A percentile compares a stretch with the other conserved stretches of the same genome.
Conservation (phyloP, 1,140 invertebrate species). For the Ceratitis capitata region DNA sequence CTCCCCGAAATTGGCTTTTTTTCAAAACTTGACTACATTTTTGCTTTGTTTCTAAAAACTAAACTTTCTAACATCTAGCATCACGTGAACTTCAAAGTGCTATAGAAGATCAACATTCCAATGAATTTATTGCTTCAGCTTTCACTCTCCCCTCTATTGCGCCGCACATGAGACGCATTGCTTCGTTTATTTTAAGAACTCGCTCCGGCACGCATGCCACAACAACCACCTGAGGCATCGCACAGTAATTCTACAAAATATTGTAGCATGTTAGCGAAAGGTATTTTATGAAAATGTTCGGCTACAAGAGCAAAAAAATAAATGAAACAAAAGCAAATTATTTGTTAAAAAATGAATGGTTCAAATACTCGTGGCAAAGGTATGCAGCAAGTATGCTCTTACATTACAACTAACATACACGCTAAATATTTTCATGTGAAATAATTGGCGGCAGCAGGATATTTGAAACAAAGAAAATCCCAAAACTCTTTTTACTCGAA, state of each 20-base stretch:
- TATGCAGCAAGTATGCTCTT: not conserved
- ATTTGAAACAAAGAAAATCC: not conserved
- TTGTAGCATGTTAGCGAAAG: not conserved
- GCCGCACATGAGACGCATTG: not conserved
- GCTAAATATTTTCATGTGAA: no score
- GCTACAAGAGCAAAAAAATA: not conserved
- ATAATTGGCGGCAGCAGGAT: no score
- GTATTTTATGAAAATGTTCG: not conserved
- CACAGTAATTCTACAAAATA: not conserved
- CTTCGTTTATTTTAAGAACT: not conserved
- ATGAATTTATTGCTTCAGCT: not conserved
- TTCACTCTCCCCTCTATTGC: not conserved
- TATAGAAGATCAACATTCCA: not conserved
- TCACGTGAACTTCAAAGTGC: not conserved
- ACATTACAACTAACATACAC: no score
- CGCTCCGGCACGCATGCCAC: not conserved
- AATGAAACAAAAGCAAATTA: not conserved
- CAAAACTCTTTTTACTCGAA: no score
- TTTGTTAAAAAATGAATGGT: not conserved
- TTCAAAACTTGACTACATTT: no score
- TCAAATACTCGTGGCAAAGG: not conserved
- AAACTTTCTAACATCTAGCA: not conserved
- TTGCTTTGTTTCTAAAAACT: no score
- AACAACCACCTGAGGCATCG: not conserved
- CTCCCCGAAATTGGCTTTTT: no score